These are phyloP conservation scores for Synergus itoensis DNA, from an alignment of 2,888 invertebrate genomes.

Conservation along the genomic window DNA sequence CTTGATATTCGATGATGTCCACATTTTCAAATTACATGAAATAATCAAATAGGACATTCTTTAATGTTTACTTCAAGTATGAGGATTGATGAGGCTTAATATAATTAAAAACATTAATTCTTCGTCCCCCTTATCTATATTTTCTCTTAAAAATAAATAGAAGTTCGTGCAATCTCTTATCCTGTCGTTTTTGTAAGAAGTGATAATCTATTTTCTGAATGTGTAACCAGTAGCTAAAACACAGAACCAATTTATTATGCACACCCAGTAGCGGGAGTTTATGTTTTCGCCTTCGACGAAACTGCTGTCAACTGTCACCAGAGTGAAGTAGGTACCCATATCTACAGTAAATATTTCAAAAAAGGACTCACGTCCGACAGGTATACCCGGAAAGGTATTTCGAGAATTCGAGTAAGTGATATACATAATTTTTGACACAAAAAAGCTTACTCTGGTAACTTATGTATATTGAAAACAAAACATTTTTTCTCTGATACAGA, in stretches of 20 bases:
- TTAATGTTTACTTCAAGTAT: too few species aligned
- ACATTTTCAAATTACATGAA: too few species aligned
- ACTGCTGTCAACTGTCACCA: constrained; percentile 40
- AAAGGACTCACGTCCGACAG: constrained; percentile 61
- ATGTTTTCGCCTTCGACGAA: constrained; percentile 40
- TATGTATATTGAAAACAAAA: too few species aligned
- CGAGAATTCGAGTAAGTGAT: constrained; percentile 53
- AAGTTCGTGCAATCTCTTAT: constrained; percentile 15
- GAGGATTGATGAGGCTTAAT: too few species aligned
- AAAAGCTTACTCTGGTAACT: not conserved
- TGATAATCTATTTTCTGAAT: constrained; percentile 40
- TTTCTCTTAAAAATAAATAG: not conserved
- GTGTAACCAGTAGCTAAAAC: constrained; percentile 40
- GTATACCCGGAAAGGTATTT: constrained; percentile 58
- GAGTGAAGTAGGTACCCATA: constrained; percentile 18
- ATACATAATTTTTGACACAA: constrained; percentile 50
- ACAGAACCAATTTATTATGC: constrained; percentile 44
- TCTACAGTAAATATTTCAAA: constrained; percentile 50
- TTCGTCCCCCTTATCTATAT: too few species aligned
- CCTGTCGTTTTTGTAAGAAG: constrained; percentile 27
- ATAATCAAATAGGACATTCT: too few species aligned
- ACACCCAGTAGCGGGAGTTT: constrained; percentile 38
- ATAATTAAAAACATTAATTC: too few species aligned
- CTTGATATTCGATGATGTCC: too few species aligned
- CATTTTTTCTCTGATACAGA: too few species aligned